phyloP scores from a whole-genome alignment of 2,797 vertebrate species.

The Peromyscus aztecus region DNA sequence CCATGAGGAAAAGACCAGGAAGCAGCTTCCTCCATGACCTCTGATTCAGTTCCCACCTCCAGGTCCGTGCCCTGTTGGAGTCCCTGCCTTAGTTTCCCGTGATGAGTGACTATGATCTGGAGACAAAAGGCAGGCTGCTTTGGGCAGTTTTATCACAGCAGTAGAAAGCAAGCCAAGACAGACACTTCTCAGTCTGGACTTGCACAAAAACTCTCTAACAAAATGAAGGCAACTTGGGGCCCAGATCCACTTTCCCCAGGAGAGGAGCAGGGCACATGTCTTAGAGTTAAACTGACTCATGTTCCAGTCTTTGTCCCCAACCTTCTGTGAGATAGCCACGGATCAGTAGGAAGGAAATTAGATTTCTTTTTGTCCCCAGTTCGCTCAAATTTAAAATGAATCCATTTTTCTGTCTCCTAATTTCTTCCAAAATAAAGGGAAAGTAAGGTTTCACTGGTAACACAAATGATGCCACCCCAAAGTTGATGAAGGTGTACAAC shows the following conservation, averaged over 20 bases:
- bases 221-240: neutral
- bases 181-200: neutral
- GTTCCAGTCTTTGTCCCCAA: neutral
- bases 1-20: neutral
- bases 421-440: neutral
- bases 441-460: neutral
- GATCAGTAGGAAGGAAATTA: neutral
- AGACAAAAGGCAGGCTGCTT: neutral
- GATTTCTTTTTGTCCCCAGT: neutral
- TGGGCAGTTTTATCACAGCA: neutral
- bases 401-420: neutral
- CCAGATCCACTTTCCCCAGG: neutral
- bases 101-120: neutral
- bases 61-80: neutral
- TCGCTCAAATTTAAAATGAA: neutral
- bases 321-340: neutral
- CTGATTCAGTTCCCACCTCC: neutral
- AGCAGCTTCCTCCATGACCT: neutral
- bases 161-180: neutral
- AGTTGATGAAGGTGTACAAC: neutral
- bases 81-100: neutral
- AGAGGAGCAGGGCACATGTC: neutral
- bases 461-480: neutral
- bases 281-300: neutral
- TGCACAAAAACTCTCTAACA: neutral